Evolutionary conservation across 2,888 invertebrate genomes (phyloP).

Genomic region (Scaptomyza reducta): DNA sequence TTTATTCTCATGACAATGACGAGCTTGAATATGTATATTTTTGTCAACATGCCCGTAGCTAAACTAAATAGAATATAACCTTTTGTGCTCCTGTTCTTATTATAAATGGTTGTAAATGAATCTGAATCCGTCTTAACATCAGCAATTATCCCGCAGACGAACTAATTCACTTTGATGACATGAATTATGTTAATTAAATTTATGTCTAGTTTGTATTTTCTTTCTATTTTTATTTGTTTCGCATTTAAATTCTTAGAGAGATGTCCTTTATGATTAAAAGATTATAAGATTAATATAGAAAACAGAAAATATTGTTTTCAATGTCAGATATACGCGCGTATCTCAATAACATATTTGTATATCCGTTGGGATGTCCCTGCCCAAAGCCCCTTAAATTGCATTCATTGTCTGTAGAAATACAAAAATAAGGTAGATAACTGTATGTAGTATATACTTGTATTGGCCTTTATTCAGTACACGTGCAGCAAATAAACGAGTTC

Average conservation of each 20-base stretch:
- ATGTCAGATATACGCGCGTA: conserved; percentile 41
- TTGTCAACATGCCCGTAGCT: conserved; percentile 39
- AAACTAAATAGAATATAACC: conserved; percentile 22
- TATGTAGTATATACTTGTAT: conserved; percentile 4
- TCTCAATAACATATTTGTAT: neutral
- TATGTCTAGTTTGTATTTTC: neutral
- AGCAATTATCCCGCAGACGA: conserved; percentile 19
- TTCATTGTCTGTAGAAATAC: conserved; percentile 48
- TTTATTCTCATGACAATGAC: conserved; percentile 37
- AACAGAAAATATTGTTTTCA: conserved; percentile 24
- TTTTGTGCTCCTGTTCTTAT: neutral
- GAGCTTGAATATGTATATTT: conserved; percentile 28
- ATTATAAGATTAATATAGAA: neutral
- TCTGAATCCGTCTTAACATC: conserved; percentile 1
- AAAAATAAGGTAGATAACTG: conserved; percentile 35
- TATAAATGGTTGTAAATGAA: neutral
- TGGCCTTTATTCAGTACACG: conserved; percentile 64
- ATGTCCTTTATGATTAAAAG: neutral
- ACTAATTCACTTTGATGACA: neutral
- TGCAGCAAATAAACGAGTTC: conserved; percentile 76
- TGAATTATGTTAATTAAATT: conserved; percentile 6
- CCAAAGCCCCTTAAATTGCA: conserved; percentile 16
- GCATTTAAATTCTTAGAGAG: no score
- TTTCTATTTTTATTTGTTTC: neutral
- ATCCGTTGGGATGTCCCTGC: neutral